These are phyloP conservation scores for Hydractinia echinata DNA, from an alignment of 30 jellyfish, hydroid and myxozoan genomes.

Conservation along the genomic window DNA sequence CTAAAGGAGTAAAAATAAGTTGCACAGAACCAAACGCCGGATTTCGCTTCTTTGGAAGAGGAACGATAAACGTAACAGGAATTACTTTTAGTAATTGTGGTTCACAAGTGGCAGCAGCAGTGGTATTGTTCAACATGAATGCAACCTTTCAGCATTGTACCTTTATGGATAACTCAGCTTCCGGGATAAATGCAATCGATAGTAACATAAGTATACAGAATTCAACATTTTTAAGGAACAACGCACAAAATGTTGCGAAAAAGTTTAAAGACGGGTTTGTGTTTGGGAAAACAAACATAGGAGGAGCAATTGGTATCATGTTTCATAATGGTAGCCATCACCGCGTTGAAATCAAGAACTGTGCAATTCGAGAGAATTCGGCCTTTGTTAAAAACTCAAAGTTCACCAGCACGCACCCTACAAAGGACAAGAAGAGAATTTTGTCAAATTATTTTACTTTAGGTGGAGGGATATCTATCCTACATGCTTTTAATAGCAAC, in stretches of 20 bases:
- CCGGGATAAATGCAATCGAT: constrained; percentile 52
- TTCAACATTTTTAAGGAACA: constrained; percentile 20
- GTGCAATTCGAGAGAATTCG: constrained; percentile 18
- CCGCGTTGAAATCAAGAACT: constrained; percentile 11
- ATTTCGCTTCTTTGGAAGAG: too few relatives aligned
- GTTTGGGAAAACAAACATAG: constrained; percentile 60
- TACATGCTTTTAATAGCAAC: constrained; percentile 39
- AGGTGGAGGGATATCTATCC: constrained; percentile 56
- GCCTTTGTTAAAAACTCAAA: constrained; percentile 30
- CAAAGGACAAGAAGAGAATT: constrained; percentile 23
- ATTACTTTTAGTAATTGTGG: not conserved
- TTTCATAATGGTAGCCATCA: not conserved
- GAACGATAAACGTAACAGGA: too few relatives aligned
- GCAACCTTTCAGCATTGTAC: constrained; percentile 34
- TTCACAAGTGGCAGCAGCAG: not conserved
- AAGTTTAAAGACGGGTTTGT: constrained; percentile 31
- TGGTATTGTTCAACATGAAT: constrained; percentile 12
- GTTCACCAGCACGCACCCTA: constrained; percentile 39
- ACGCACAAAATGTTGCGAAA: constrained; percentile 40
- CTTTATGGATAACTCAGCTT: constrained; percentile 32
- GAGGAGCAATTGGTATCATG: constrained; percentile 53
- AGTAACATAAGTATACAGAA: constrained; percentile 16
- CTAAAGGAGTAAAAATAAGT: too few relatives aligned
- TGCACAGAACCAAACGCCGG: too few relatives aligned
- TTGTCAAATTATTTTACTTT: constrained; percentile 56